Evolutionary conservation across 1,140 invertebrate species (phyloP).

Genomic region (Ips nitidus): DNA sequence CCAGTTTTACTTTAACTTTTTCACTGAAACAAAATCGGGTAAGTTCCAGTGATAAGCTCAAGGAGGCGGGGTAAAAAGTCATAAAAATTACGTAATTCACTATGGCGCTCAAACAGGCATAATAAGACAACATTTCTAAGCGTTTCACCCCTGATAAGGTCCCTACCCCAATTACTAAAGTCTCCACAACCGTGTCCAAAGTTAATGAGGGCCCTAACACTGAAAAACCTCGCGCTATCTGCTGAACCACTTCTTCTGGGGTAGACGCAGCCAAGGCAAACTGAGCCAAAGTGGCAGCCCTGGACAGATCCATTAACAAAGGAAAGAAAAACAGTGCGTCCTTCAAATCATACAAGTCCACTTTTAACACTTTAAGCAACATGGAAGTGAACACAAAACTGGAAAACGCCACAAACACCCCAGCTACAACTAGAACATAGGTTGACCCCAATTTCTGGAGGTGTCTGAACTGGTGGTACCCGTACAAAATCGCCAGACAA

Average conservation of each 20-base stretch:
- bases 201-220: conserved; percentile 75
- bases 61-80: conserved; percentile 46
- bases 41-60: conserved; percentile 43
- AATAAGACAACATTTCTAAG: conserved; percentile 43
- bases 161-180: conserved; percentile 76
- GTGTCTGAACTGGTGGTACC: conserved; percentile 90
- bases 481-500: conserved; percentile 86
- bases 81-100: conserved; percentile 47
- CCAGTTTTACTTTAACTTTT: conserved; percentile 38
- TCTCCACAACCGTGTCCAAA: conserved; percentile 74
- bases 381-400: conserved; percentile 56
- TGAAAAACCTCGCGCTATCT: conserved; percentile 72
- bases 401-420: conserved; percentile 83
- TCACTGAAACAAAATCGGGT: conserved; percentile 16
- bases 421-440: conserved; percentile 86
- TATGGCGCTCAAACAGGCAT: conserved; percentile 43
- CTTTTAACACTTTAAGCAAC: conserved; percentile 41
- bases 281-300: conserved; percentile 70
- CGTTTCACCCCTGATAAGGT: conserved; percentile 62
- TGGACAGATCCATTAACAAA: conserved; percentile 72
- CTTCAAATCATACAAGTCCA: conserved; percentile 42
- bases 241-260: conserved; percentile 61
- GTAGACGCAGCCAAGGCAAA: conserved; percentile 68
- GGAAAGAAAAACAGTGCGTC: conserved; percentile 42
- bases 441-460: conserved; percentile 90